These are phyloP conservation scores for Polyommatus iphigenia DNA, from an alignment of 2,888 invertebrate genomes.

Conservation along the genomic window DNA sequence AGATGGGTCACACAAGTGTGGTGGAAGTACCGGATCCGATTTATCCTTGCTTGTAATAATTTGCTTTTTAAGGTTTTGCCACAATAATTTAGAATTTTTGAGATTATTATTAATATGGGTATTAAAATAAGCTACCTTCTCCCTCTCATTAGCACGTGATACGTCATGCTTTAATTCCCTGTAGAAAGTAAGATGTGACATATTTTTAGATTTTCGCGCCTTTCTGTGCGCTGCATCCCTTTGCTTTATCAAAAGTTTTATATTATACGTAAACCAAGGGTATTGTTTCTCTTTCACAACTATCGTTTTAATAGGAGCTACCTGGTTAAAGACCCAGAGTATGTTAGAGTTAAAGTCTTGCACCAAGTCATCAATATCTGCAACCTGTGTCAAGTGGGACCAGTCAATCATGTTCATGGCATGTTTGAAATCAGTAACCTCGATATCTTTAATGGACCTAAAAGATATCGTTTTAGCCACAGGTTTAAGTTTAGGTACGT, in stretches of 20 bases:
- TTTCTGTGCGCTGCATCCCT: slow-evolving; percentile 30
- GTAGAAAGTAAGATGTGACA: slow-evolving; percentile 27
- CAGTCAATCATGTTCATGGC: neutral
- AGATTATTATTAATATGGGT: slow-evolving; percentile 22
- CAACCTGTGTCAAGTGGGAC: neutral
- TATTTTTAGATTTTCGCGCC: slow-evolving; percentile 19
- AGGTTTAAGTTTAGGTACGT: neutral
- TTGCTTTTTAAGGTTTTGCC: slow-evolving; percentile 29
- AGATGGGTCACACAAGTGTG: slow-evolving; percentile 19
- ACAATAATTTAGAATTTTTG: neutral
- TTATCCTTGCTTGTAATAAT: neutral
- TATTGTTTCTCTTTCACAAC: slow-evolving; percentile 1
- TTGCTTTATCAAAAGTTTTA: slow-evolving; percentile 28
- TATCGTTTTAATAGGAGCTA: neutral
- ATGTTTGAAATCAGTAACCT: neutral
- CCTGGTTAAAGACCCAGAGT: neutral
- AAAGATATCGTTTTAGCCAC: neutral
- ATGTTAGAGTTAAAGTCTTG: neutral
- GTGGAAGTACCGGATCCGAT: neutral
- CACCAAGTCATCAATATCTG: neutral
- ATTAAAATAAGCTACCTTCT: slow-evolving; percentile 33
- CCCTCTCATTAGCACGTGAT: slow-evolving; percentile 15
- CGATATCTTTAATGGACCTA: neutral
- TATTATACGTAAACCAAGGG: slow-evolving; percentile 33
- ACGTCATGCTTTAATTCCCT: slow-evolving; percentile 32